phyloP scores from a whole-genome alignment of 2,797 vertebrate species.

The Hemitrygon akajei region DNA sequence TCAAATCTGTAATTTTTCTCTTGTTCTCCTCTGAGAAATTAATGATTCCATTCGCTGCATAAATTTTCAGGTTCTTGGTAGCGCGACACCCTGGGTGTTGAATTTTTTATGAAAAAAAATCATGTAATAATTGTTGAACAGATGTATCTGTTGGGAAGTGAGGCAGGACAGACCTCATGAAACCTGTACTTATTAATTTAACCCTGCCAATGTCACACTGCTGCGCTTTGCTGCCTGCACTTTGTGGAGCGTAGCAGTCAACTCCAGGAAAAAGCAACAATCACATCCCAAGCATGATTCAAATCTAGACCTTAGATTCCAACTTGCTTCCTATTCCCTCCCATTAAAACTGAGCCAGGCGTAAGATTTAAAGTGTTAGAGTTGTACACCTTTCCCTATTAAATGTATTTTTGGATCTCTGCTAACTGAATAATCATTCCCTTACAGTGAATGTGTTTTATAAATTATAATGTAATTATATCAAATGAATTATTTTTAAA shows the following conservation, averaged over 20 bases:
- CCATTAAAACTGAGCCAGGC: constrained; percentile 17
- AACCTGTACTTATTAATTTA: constrained; percentile 89
- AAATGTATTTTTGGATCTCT: constrained; percentile 19
- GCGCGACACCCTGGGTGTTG: constrained; percentile 89
- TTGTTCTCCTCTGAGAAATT: constrained; percentile 90
- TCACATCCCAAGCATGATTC: not conserved
- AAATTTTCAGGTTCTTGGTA: constrained; percentile 93
- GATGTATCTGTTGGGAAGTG: constrained; percentile 93
- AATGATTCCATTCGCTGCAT: constrained; percentile 94
- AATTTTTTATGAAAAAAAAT: constrained; percentile 97
- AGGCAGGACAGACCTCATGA: constrained; percentile 84
- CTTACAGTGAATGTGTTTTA: not conserved
- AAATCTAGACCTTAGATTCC: not conserved
- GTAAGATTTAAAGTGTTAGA: constrained; percentile 13
- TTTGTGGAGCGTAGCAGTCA: not conserved
- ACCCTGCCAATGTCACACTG: constrained; percentile 61
- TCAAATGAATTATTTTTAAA: constrained; percentile 30
- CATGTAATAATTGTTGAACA: constrained; percentile 99
- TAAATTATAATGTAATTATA: constrained; percentile 30
- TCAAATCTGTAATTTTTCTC: constrained; percentile 78
- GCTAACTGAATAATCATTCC: constrained; percentile 30
- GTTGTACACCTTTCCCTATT: constrained; percentile 26
- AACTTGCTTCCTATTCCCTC: not conserved
- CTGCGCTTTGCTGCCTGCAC: not conserved
- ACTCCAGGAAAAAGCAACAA: not conserved